Evolutionary conservation across 2,113 vertebrate species (phyloP).

Genomic region (Sturnira hondurensis): DNA sequence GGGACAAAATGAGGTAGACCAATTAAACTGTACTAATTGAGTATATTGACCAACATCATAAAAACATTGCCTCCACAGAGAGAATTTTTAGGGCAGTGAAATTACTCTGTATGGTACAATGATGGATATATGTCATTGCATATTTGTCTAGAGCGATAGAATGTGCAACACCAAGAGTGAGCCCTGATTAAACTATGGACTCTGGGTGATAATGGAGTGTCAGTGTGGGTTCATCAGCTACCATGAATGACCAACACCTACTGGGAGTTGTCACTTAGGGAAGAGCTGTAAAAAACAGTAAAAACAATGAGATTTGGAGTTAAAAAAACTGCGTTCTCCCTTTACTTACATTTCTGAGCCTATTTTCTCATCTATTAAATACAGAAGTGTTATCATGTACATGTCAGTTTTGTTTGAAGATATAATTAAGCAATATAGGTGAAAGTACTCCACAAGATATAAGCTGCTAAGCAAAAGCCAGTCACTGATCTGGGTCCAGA

Average conservation of each 20-base stretch:
- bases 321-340: background rate
- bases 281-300: background rate
- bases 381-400: background rate
- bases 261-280: too few species aligned
- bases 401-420: background rate
- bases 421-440: background rate
- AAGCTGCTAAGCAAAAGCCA: background rate
- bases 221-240: background rate
- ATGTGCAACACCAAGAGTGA: background rate
- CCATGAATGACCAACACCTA: background rate
- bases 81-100: background rate
- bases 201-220: background rate
- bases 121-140: background rate
- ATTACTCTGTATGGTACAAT: background rate
- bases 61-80: background rate
- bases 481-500: background rate
- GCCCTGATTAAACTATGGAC: background rate
- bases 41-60: background rate
- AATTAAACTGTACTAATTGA: background rate
- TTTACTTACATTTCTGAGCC: background rate
- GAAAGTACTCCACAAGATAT: background rate
- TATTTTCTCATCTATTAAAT: conserved; percentile 19
- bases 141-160: background rate
- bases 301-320: background rate
- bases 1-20: background rate